Percentiles rank a stretch among this genome's conserved stretches.
phyloP scores from a whole-genome alignment of 2,888 invertebrate species.

The Erebia palarica region DNA sequence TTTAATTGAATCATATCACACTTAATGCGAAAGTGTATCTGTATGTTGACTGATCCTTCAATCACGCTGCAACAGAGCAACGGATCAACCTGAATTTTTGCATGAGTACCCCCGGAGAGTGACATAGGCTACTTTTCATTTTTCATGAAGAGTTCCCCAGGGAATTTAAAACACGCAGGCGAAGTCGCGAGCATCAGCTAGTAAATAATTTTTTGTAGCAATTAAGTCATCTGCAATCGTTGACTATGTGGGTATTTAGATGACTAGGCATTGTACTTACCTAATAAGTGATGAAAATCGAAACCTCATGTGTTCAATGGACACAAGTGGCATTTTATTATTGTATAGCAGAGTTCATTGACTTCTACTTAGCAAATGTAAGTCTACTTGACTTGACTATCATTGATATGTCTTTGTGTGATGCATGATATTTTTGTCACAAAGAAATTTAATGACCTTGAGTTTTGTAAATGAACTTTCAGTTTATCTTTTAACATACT shows the following conservation, averaged over 20 bases:
- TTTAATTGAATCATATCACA: too few relatives aligned
- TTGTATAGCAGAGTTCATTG: constrained; percentile 31
- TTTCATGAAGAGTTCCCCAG: too few relatives aligned
- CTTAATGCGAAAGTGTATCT: too few relatives aligned
- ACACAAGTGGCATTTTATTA: constrained; percentile 24
- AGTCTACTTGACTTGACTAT: constrained; percentile 25
- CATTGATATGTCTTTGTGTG: constrained; percentile 27
- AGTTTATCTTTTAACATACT: constrained; percentile 10
- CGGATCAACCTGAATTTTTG: too few relatives aligned
- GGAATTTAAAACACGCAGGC: too few relatives aligned
- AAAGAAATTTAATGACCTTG: background rate
- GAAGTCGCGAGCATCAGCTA: too few relatives aligned
- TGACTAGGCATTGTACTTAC: background rate
- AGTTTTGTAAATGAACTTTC: background rate
- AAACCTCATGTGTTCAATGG: constrained; percentile 26
- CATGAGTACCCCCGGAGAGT: too few relatives aligned
- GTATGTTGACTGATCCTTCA: too few relatives aligned
- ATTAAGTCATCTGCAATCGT: background rate
- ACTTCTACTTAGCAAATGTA: constrained; percentile 23
- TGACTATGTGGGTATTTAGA: background rate
- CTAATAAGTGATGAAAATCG: constrained; percentile 15
- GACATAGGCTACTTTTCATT: too few relatives aligned
- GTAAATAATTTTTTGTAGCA: background rate
- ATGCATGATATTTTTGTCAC: background rate
- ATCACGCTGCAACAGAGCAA: too few relatives aligned